Base-by-base conservation (phyloP, 2,888 invertebrate species). In the Parasteatoda lunata region DNA sequence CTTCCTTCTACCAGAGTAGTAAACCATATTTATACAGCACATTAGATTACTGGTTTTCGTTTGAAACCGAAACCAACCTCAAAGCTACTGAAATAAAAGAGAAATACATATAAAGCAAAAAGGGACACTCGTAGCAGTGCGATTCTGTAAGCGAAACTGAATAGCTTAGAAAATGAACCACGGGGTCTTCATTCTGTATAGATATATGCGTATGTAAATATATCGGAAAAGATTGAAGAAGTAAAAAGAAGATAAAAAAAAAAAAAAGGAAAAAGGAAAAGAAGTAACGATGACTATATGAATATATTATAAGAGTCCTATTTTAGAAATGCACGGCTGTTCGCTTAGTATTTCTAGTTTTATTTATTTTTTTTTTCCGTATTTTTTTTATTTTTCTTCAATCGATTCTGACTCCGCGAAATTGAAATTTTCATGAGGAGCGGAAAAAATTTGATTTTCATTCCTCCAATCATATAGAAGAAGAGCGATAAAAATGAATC, bases 341-440 rank as follows among this genome's bases (percentile, higher is more conserved):
- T 45, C 52, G 30, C 45, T 11, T 13, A 52, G 45, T 75, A 59
- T 75, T 59, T 69, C 47, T 11, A 54, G 30, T 30, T 15, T 45
- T 70, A 8, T 47, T 77, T 66, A 15, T 30, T 1, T 13, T 8
- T 3, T 54, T n/a, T 15, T 69, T 69, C 64, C n/a, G n/a, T 9
- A 11, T 54, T 76, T 13, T 51, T 48, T 49, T 65, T 30, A 4
- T 11, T 48, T 54, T n/a, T 45, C 49, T 11, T 11, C 69, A 52
- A 73, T 72, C 81, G 73, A 73, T 52, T 68, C 73, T 66, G 52
- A 75, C 75, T 45, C 64, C 49, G 5, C 48, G 72, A 81, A 81
- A 81, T 81, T 81, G 81, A 81, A 81, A 81, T 68, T 81, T 81
- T 81, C 81, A 75, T 75, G 81, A 81, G 80, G 45, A 68, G 75